Conservation (phyloP, 2,888 invertebrate genomes). For the Calliphora vomitoria region DNA sequence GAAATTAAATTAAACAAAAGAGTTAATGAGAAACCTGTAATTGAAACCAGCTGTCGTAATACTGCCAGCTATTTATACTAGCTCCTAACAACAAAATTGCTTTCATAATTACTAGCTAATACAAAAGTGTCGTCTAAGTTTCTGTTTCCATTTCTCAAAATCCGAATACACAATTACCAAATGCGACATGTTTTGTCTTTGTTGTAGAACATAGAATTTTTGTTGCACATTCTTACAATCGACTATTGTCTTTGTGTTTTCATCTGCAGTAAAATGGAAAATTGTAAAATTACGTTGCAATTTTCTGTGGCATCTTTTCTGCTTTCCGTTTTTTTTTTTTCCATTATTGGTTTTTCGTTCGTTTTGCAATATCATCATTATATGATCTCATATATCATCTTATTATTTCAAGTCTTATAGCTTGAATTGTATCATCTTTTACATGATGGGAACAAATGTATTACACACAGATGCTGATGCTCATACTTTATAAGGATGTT, state of each 20-base stretch:
- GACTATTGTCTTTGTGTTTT: slow-evolving; percentile 23
- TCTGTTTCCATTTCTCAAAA: background rate
- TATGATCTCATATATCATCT: slow-evolving; percentile 38
- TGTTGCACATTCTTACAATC: slow-evolving; percentile 3
- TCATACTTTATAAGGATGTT: background rate
- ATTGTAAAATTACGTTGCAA: slow-evolving; percentile 50
- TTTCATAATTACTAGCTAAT: background rate
- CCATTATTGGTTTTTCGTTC: background rate
- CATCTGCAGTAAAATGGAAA: slow-evolving; percentile 39
- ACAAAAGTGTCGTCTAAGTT: background rate
- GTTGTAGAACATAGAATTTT: background rate
- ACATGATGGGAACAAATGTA: background rate
- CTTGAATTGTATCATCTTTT: background rate
- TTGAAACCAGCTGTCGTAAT: background rate
- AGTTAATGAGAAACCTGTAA: background rate
- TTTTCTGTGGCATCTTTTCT: slow-evolving; percentile 8
- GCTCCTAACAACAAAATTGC: background rate
- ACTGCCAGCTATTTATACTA: background rate
- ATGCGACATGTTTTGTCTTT: background rate
- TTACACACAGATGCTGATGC: background rate
- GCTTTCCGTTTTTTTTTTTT: slow-evolving; percentile 7
- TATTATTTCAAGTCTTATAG: slow-evolving; percentile 20
- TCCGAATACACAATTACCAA: background rate
- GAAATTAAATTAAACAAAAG: background rate
- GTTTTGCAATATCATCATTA: slow-evolving; percentile 25